A percentile compares a stretch with the other conserved stretches of the same genome.
These are phyloP conservation scores for Drosophila hamatofila DNA, from an alignment of 2,888 invertebrate genomes.

Conservation along the genomic window DNA sequence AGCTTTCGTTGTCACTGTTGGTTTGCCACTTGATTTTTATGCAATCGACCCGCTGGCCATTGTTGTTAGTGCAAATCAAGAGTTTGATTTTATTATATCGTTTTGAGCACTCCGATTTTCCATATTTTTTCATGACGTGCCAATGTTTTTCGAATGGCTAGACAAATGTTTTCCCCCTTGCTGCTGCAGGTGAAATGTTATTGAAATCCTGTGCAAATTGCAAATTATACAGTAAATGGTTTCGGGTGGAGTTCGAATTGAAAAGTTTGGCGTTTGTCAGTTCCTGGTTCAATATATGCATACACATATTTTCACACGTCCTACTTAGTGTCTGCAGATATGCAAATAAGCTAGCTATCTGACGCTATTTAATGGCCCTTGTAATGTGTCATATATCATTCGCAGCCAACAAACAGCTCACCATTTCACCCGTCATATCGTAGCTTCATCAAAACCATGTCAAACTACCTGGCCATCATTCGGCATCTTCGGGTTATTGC, in stretches of 20 bases:
- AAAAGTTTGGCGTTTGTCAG: neutral
- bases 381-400: constrained; percentile 38
- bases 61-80: constrained; percentile 37
- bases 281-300: constrained; percentile 11
- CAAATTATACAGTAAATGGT: constrained; percentile 35
- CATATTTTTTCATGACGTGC: constrained; percentile 23
- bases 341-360: constrained; percentile 38
- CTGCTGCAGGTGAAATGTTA: constrained; percentile 35
- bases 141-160: constrained; percentile 24
- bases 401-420: constrained; percentile 17
- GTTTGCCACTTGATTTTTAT: constrained; percentile 51
- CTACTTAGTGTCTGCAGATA: constrained; percentile 30
- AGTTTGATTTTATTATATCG: constrained; percentile 39
- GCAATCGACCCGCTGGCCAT: constrained; percentile 52
- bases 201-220: constrained; percentile 22
- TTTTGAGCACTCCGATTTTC: constrained; percentile 29
- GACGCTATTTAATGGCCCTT: constrained; percentile 40
- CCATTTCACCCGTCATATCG: constrained; percentile 36
- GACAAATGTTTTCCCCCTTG: constrained; percentile 15
- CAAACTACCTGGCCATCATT: constrained; percentile 65
- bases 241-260: constrained; percentile 2
- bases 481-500: constrained; percentile 5
- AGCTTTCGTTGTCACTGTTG: constrained; percentile 16
- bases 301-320: constrained; percentile 48
- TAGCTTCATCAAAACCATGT: constrained; percentile 59